Evolutionary conservation across 2,888 invertebrate species (phyloP).

Genomic region (Lymantria monacha): DNA sequence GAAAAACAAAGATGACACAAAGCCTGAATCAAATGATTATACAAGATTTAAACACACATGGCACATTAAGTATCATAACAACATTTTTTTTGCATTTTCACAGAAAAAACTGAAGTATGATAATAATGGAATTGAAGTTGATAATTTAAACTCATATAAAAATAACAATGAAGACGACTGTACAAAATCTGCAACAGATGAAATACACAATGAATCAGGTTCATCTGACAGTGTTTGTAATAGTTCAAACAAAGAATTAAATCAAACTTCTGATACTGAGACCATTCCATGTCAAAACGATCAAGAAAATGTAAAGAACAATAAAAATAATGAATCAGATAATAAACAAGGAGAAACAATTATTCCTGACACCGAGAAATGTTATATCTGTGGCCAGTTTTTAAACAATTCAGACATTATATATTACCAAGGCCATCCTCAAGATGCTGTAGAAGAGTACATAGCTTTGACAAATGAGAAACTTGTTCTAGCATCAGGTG

Average conservation of each 20-base stretch:
- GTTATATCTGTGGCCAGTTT: conserved; percentile 71
- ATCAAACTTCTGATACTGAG: background rate
- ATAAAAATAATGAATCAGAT: conserved; percentile 10
- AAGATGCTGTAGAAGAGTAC: conserved; percentile 88
- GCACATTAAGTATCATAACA: too few species aligned
- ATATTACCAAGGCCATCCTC: conserved; percentile 89
- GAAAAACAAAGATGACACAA: too few species aligned
- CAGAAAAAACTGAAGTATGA: conserved; percentile 53
- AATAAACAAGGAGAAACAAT: conserved; percentile 14
- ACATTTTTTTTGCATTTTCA: conserved; percentile 17
- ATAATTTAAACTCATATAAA: background rate
- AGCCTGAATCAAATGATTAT: background rate
- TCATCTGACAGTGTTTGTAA: background rate
- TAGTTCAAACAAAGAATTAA: background rate
- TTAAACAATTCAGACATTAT: conserved; percentile 74
- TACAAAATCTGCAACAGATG: background rate
- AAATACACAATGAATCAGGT: background rate
- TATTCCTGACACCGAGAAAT: conserved; percentile 56
- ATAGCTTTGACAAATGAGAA: conserved; percentile 88
- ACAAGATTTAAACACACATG: too few species aligned
- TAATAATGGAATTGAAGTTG: conserved; percentile 8
- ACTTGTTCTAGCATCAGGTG: conserved; percentile 87
- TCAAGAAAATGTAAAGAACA: conserved; percentile 6
- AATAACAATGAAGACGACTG: background rate
- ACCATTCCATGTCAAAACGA: background rate